Percentiles rank a stretch among this genome's conserved stretches.
Conservation (phyloP, 2,888 invertebrate genomes). For the Agrotis clavis region DNA sequence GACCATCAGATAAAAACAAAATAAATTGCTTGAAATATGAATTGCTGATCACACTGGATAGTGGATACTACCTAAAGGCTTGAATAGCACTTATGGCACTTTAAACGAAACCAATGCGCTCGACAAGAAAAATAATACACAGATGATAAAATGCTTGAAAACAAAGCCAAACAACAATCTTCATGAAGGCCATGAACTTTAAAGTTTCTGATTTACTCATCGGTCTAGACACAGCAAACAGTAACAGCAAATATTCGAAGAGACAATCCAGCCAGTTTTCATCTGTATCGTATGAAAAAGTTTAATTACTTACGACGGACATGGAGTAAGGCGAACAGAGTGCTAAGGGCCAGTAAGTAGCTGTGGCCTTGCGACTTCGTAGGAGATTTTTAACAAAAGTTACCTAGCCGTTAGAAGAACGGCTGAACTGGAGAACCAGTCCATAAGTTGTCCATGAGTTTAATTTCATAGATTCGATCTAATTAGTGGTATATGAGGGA, state of each 20-base stretch:
- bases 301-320: constrained; percentile 47
- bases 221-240: constrained; percentile 45
- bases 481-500: too few species aligned
- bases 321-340: constrained; percentile 12
- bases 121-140: neutral
- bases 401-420: too few species aligned
- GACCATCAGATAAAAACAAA: too few species aligned
- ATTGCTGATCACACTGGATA: neutral
- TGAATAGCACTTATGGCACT: neutral
- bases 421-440: too few species aligned
- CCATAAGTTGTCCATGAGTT: too few species aligned
- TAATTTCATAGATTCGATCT: too few species aligned
- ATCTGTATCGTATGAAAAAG: constrained; percentile 39
- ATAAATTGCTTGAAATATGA: neutral
- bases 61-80: too few species aligned
- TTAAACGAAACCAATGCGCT: neutral
- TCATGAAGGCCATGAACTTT: neutral
- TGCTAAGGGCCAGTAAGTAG: neutral
- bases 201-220: constrained; percentile 18
- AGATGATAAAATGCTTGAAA: neutral
- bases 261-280: constrained; percentile 21
- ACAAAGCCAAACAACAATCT: neutral
- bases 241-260: constrained; percentile 34
- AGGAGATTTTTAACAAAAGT: too few species aligned
- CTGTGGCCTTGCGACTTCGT: too few species aligned